Base-by-base conservation (phyloP, 2,888 invertebrate species). In the Lepidocyrtoides sp. region DNA sequence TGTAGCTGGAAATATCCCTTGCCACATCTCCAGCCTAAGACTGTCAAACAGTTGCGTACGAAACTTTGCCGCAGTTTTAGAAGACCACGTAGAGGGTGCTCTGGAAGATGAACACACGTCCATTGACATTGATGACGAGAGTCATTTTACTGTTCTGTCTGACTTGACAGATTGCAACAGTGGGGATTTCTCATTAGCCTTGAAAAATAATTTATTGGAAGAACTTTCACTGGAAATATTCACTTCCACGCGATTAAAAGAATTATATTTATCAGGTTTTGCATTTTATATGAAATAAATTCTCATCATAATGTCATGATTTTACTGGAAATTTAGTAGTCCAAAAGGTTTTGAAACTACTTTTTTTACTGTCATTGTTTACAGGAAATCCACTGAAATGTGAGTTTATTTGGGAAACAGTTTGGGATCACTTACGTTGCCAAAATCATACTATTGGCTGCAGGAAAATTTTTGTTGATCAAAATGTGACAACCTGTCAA, bases 391-490 rank as follows among this genome's bases (percentile, higher is more conserved):
- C 36, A 20, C 60, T 91, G 23, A 83, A 83, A 44, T 86, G 91
- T 36, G 91, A 91, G 41, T 91, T 91, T 29, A 82, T 91, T 2
- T 91, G 91, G 91, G 91, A 91, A 14, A 75, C 20, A n/a, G 32
- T 87, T 0, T 91, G 86, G 86, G 86, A 91, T 12, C 48, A 57
- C 23, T 26, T 57, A 17, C 14, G 8, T 7, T 89, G 89, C 26
- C 81, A 69, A 17, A 54, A 57, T 26, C 51, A 77, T 0, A 12
- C 20, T 0, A 4, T 41, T 2, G 77, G 63, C 17, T 83, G 89
- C 44, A 36, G 23, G 17, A 29, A 23, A 10, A 51, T 89, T 1
- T 83, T 89, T 54, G 26, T 14, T 0, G 75, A 88, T 54, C 48
- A 36, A 17, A 57, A 83, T 54, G n/a, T 44, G 5, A 83, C 89